Evolutionary conservation across 2,113 vertebrate genomes (phyloP).

Genomic region (Athene cunicularia): DNA sequence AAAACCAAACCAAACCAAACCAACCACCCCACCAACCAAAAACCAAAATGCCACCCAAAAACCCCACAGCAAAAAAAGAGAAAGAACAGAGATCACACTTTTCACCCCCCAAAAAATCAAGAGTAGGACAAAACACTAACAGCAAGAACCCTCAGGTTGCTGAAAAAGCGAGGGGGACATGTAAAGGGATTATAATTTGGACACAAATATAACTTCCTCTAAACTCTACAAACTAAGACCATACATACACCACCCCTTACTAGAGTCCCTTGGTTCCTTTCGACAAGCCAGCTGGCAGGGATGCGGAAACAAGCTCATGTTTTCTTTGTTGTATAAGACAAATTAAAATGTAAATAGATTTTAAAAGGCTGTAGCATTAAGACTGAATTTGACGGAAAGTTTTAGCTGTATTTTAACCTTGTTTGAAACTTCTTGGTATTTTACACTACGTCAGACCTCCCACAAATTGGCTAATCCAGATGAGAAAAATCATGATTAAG

Average conservation of each 20-base stretch:
- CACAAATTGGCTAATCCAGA: background rate
- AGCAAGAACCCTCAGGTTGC: background rate
- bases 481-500: constrained; percentile 32
- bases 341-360: background rate
- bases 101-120: background rate
- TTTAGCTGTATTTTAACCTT: background rate
- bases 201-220: background rate
- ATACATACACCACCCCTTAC: rapidly evolving
- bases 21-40: background rate
- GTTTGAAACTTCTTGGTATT: constrained; percentile 1
- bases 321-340: background rate
- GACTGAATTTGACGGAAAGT: background rate
- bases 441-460: background rate
- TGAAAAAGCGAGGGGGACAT: background rate
- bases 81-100: background rate
- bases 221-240: background rate
- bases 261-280: rapidly evolving
- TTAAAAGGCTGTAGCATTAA: background rate
- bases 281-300: background rate
- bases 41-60: background rate
- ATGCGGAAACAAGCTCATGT: background rate
- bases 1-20: background rate
- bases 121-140: background rate
- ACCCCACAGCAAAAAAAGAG: background rate
- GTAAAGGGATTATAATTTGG: background rate